These are phyloP conservation scores for Nemotelus nigrinus DNA, from an alignment of 2,888 invertebrate species.

Conservation along the genomic window DNA sequence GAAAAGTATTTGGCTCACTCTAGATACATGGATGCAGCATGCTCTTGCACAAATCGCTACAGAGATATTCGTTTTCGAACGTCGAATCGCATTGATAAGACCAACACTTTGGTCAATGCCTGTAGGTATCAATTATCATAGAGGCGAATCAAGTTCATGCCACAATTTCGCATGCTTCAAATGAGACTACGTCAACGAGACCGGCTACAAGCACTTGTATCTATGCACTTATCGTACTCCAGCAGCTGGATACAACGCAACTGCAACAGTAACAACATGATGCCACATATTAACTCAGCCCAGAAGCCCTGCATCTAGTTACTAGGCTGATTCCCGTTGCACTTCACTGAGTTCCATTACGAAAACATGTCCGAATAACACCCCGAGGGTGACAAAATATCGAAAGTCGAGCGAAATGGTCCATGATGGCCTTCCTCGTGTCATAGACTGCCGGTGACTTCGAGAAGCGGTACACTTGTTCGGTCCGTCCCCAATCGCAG, in stretches of 20 bases:
- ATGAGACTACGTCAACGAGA: background rate
- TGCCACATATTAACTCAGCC: constrained; percentile 12
- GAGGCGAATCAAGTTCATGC: constrained; percentile 38
- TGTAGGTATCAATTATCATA: constrained; percentile 41
- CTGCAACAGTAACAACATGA: background rate
- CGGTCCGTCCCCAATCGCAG: too few relatives aligned
- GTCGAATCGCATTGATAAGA: constrained; percentile 31
- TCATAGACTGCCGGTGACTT: too few relatives aligned
- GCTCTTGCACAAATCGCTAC: too few relatives aligned
- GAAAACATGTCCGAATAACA: constrained; percentile 28
- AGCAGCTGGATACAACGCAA: background rate
- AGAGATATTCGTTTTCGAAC: too few relatives aligned
- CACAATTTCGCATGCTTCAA: constrained; percentile 38
- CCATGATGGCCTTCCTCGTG: background rate
- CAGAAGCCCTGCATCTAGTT: background rate
- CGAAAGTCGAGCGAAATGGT: background rate
- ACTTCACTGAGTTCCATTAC: constrained; percentile 30
- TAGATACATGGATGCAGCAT: too few relatives aligned
- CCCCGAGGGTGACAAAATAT: constrained; percentile 11
- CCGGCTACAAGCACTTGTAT: background rate
- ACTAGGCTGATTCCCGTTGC: background rate
- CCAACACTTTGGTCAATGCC: constrained; percentile 33
- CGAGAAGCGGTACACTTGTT: too few relatives aligned
- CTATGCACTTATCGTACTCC: background rate
- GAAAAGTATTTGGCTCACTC: too few relatives aligned